Evolutionary conservation across 2,113 vertebrate genomes (phyloP).

Genomic region (Esox niger): DNA sequence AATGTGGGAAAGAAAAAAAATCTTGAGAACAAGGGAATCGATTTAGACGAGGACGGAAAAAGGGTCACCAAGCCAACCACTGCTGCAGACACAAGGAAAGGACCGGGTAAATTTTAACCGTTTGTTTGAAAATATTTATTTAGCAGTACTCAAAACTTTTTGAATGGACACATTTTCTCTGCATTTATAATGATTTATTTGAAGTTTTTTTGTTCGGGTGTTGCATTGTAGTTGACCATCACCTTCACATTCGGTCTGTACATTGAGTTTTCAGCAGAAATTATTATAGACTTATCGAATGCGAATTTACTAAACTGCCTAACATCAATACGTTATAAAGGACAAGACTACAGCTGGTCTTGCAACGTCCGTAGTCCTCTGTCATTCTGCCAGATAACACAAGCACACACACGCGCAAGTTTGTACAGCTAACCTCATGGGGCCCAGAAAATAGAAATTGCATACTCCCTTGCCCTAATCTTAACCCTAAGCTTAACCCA

Average conservation of each 20-base stretch:
- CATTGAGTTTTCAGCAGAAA: too few relatives aligned
- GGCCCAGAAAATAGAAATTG: too few relatives aligned
- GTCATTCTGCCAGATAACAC: neutral
- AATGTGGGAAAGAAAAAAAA: neutral
- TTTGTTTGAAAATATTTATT: neutral
- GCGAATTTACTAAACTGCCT: too few relatives aligned
- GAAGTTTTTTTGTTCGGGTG: neutral
- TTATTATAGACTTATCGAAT: too few relatives aligned
- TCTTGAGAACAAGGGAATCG: neutral
- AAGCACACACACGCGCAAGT: too few relatives aligned
- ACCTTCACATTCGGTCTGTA: too few relatives aligned
- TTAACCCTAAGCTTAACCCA: too few relatives aligned
- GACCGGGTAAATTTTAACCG: slow-evolving; percentile 28
- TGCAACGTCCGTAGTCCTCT: neutral
- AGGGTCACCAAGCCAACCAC: neutral
- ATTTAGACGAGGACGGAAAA: neutral
- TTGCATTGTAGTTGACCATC: neutral
- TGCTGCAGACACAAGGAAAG: slow-evolving; percentile 8
- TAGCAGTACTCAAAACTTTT: neutral
- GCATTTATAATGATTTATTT: neutral
- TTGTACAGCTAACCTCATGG: too few relatives aligned
- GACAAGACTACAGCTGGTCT: neutral
- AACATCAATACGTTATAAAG: neutral
- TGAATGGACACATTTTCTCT: neutral
- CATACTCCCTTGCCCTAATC: too few relatives aligned